These are phyloP conservation scores for Priapulus caudatus DNA, from an alignment of 2,888 invertebrate genomes.

Conservation along the genomic window DNA sequence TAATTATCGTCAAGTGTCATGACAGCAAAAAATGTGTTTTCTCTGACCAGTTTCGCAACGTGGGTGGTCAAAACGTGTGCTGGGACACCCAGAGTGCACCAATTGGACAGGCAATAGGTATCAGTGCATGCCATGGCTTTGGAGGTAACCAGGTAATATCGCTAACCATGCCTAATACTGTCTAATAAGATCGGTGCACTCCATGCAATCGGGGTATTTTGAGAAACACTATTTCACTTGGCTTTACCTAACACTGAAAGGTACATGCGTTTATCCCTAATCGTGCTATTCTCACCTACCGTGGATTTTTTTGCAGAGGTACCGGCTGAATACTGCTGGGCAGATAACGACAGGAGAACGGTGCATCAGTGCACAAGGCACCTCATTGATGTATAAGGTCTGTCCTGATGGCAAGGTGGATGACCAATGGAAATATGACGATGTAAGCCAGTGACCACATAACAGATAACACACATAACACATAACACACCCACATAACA, in stretches of 20 bases:
- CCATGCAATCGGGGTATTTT: not conserved
- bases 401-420: conserved; percentile 80
- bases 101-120: conserved; percentile 75
- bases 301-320: conserved; percentile 48
- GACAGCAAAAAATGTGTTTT: not conserved
- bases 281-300: too few species aligned
- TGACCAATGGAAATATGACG: conserved; percentile 87
- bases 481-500: too few species aligned
- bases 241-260: too few species aligned
- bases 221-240: not conserved
- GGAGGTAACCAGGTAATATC: conserved; percentile 70
- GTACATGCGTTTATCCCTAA: too few species aligned
- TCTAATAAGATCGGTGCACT: not conserved
- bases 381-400: conserved; percentile 70
- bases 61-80: conserved; percentile 45
- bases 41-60: conserved; percentile 27
- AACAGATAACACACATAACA: too few species aligned
- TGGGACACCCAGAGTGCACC: conserved; percentile 86
- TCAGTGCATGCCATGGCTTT: conserved; percentile 80
- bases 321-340: conserved; percentile 80
- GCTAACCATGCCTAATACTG: not conserved
- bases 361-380: conserved; percentile 71
- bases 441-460: conserved; percentile 44
- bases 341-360: conserved; percentile 91
- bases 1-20: not conserved